A percentile compares a stretch with the other conserved stretches of the same genome.
These are phyloP conservation scores for Adoxophyes honmai DNA, from an alignment of 1,140 invertebrate genomes.

Conservation along the genomic window DNA sequence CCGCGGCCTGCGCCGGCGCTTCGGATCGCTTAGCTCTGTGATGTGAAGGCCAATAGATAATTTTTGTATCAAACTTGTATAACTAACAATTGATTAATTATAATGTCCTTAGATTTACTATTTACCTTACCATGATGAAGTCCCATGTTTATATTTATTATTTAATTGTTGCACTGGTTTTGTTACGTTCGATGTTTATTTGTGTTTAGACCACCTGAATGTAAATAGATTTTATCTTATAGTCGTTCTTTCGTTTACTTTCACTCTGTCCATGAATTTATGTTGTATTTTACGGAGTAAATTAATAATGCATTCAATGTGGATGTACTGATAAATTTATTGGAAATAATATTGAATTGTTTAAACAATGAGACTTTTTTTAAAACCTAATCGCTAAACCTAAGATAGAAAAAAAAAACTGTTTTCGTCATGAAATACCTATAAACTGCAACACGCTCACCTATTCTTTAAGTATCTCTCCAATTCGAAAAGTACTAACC, in stretches of 20 bases:
- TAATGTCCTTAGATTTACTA: conserved; percentile 56
- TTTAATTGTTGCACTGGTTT: conserved; percentile 74
- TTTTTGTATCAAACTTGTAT: conserved; percentile 68
- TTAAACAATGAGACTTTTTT: conserved; percentile 50
- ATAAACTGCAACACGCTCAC: no score
- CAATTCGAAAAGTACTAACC: no score
- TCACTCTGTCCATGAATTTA: conserved; percentile 65
- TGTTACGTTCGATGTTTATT: conserved; percentile 74
- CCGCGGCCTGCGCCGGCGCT: conserved; percentile 33
- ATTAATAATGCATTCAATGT: conserved; percentile 64
- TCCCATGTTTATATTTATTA: conserved; percentile 72
- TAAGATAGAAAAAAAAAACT: no score
- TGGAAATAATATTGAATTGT: conserved; percentile 76
- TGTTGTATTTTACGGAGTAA: conserved; percentile 68
- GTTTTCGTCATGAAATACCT: no score
- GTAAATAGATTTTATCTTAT: conserved; percentile 66
- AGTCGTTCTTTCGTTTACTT: conserved; percentile 60
- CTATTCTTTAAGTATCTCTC: no score
- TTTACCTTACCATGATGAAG: conserved; percentile 70
- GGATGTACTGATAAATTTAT: conserved; percentile 75
- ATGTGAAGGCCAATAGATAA: conserved; percentile 72
- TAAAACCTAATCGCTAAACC: conserved; percentile 13
- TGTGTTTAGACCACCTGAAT: conserved; percentile 69
- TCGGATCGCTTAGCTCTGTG: conserved; percentile 68
- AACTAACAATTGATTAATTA: conserved; percentile 65